phyloP scores from a whole-genome alignment of 2,888 invertebrate species.

The Polydrusus cervinus region DNA sequence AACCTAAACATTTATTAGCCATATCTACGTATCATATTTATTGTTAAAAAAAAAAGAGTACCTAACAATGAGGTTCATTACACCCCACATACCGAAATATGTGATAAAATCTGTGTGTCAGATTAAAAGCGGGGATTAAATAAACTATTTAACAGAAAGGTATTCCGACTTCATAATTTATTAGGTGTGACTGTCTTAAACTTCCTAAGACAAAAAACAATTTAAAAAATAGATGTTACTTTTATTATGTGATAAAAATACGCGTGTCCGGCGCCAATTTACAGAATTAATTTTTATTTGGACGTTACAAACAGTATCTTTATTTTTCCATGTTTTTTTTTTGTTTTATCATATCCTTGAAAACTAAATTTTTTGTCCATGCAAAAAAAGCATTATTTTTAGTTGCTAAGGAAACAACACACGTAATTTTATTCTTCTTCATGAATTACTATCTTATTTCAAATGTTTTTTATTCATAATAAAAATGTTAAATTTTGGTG shows the following conservation, averaged over 20 bases:
- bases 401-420: too few relatives aligned
- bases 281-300: neutral
- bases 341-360: too few relatives aligned
- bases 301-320: too few relatives aligned
- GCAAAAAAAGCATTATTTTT: too few relatives aligned
- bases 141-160: neutral
- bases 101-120: neutral
- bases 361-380: too few relatives aligned
- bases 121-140: neutral
- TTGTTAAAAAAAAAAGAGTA: neutral
- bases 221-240: neutral
- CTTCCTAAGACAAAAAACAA: neutral
- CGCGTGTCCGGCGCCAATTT: neutral
- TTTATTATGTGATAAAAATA: neutral
- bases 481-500: too few relatives aligned
- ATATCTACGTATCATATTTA: neutral
- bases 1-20: too few relatives aligned
- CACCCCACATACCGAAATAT: neutral
- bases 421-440: too few relatives aligned
- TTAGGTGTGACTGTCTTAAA: neutral
- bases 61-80: constrained; percentile 1
- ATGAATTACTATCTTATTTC: too few relatives aligned
- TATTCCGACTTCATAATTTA: neutral
- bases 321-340: too few relatives aligned
- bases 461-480: too few relatives aligned